phyloP scores from a whole-genome alignment of 2,113 vertebrate species.

The Petrocephalus microphthalmus region DNA sequence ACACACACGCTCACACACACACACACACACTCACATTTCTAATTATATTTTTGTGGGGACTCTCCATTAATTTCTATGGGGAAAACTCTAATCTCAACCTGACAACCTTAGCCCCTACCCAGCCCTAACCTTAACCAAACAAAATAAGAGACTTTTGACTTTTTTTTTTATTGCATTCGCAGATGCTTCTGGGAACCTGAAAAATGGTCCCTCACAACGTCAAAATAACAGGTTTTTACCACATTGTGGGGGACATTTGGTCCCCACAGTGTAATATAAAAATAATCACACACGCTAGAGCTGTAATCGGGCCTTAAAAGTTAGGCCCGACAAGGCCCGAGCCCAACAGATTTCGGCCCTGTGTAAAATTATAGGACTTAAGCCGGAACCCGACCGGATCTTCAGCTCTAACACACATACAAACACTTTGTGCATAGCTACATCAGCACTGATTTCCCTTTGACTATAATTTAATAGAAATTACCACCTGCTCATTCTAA shows the following conservation, averaged over 20 bases:
- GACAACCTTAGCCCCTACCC: neutral
- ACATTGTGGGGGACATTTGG: too few relatives aligned
- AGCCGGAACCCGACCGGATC: too few relatives aligned
- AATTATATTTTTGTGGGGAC: neutral
- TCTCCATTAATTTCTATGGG: neutral
- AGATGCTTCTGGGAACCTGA: neutral
- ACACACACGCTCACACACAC: too few relatives aligned
- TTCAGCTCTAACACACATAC: too few relatives aligned
- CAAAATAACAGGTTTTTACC: too few relatives aligned
- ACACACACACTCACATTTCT: too few relatives aligned
- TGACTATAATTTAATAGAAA: neutral
- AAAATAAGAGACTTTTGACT: neutral
- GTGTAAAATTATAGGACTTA: too few relatives aligned
- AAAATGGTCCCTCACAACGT: too few relatives aligned
- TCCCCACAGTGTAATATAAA: neutral
- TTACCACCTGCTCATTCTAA: neutral
- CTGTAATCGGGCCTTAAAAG: too few relatives aligned
- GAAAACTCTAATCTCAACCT: neutral
- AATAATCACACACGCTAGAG: neutral
- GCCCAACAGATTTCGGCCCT: too few relatives aligned
- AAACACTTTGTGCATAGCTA: neutral
- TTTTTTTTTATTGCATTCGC: neutral
- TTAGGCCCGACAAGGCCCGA: too few relatives aligned
- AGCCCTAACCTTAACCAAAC: neutral
- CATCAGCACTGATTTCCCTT: neutral